Evolutionary conservation across 1,140 invertebrate species (phyloP).

Genomic region (Drosophila ercepeae): DNA sequence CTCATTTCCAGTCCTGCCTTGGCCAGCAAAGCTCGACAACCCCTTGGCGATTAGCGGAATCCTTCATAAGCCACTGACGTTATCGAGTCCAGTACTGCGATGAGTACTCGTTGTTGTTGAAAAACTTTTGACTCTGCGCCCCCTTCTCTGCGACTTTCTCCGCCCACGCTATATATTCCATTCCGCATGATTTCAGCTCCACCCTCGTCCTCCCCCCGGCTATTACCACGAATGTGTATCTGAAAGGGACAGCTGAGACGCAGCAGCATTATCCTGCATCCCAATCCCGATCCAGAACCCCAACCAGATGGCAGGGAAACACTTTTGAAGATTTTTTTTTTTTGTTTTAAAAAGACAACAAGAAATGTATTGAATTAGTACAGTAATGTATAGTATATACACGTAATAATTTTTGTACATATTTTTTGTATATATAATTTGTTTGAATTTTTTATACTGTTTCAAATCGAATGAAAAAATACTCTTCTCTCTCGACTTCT

Average conservation of each 20-base stretch:
- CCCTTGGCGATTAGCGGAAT: not conserved
- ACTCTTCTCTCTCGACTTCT: slow-evolving; percentile 1
- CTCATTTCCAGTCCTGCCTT: too few species aligned
- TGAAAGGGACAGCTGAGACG: not conserved
- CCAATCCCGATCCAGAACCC: too few species aligned
- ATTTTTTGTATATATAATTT: slow-evolving; percentile 14
- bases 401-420: slow-evolving; percentile 44
- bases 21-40: not conserved
- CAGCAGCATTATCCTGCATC: too few species aligned
- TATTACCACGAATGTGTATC: not conserved
- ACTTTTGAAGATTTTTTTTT: slow-evolving; percentile 7
- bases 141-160: slow-evolving; percentile 1
- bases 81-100: not conserved
- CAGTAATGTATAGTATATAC: slow-evolving; percentile 50
- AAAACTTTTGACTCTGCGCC: not conserved
- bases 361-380: slow-evolving; percentile 56
- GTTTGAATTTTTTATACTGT: slow-evolving; percentile 28
- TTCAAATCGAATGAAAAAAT: slow-evolving; percentile 34
- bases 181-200: not conserved
- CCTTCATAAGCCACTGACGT: not conserved
- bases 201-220: not conserved
- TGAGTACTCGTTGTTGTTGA: not conserved
- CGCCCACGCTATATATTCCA: not conserved
- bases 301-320: not conserved
- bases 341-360: slow-evolving; percentile 50